A percentile compares a stretch with the other conserved stretches of the same genome.
Conservation (phyloP, 2,797 vertebrate species). For the Gallirallus australis region DNA sequence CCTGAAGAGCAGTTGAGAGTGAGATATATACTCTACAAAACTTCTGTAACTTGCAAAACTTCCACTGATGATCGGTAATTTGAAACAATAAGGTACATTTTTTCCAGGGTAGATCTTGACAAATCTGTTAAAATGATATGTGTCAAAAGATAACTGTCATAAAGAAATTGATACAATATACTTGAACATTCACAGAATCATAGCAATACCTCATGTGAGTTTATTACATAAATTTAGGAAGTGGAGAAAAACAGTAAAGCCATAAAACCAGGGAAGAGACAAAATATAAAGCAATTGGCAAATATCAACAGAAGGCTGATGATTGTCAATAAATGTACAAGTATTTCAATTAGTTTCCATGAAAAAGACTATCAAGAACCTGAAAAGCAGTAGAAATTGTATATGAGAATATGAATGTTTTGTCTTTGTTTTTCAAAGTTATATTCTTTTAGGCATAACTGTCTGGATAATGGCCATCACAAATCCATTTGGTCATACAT, state of each 20-base stretch:
- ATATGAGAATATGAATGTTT: neutral
- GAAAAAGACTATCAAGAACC: neutral
- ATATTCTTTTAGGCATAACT: neutral
- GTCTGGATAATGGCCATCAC: neutral
- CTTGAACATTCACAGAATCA: neutral
- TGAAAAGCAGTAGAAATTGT: neutral
- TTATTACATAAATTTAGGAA: neutral
- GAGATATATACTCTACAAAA: neutral
- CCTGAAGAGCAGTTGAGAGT: neutral
- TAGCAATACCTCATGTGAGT: neutral
- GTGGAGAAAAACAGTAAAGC: neutral
- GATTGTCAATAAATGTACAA: neutral
- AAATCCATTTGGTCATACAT: neutral
- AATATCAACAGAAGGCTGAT: neutral
- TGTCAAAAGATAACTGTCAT: neutral
- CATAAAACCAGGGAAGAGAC: neutral
- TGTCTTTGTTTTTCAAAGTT: neutral
- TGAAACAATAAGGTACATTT: neutral
- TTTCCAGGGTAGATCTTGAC: neutral
- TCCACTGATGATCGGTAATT: neutral
- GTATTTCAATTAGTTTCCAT: neutral
- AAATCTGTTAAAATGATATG: neutral
- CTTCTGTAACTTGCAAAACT: neutral
- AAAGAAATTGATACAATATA: neutral
- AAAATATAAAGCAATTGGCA: neutral